Evolutionary conservation across 2,113 vertebrate genomes (phyloP).

Genomic region (Erythrolamprus reginae): DNA sequence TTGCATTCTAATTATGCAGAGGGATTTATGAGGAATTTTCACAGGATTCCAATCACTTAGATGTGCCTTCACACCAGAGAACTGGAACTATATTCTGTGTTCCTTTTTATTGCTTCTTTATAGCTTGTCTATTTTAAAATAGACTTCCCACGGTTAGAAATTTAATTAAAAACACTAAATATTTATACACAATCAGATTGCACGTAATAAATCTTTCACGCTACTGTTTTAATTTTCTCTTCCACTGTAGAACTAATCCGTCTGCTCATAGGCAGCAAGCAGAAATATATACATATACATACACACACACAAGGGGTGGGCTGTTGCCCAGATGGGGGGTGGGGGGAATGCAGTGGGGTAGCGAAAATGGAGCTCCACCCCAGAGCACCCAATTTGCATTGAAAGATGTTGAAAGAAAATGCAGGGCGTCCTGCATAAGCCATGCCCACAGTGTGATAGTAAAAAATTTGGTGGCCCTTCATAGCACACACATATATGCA

Average conservation of each 20-base stretch:
- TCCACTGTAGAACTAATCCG: neutral
- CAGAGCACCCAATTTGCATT: no score
- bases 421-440: no score
- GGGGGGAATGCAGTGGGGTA: no score
- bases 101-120: neutral
- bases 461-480: no score
- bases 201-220: neutral
- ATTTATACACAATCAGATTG: neutral
- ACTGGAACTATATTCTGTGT: neutral
- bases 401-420: no score
- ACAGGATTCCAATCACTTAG: neutral
- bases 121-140: neutral
- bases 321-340: no score
- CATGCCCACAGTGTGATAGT: no score
- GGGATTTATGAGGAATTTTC: neutral
- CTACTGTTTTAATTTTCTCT: neutral
- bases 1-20: neutral
- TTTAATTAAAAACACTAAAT: neutral
- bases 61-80: neutral
- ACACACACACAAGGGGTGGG: no score
- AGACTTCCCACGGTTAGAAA: neutral
- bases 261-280: neutral
- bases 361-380: no score
- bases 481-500: no score
- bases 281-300: no score